Percentiles rank a stretch among this genome's conserved stretches.
Conservation (phyloP, 2,888 invertebrate genomes). For the Endomychus coccineus region DNA sequence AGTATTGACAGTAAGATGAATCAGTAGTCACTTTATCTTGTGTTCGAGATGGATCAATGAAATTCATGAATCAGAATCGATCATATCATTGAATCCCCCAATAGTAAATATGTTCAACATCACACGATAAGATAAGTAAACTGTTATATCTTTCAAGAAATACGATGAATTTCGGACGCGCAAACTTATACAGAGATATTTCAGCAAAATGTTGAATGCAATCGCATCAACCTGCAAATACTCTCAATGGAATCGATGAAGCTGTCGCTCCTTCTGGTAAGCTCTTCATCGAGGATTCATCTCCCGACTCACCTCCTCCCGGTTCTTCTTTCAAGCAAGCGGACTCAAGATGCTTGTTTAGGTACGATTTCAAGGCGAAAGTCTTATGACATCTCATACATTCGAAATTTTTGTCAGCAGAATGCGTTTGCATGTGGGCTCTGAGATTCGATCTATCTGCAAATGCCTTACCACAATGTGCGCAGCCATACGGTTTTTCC, state of each 20-base stretch:
- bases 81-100: too few species aligned
- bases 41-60: too few species aligned
- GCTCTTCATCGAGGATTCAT: conserved; percentile 14
- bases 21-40: too few species aligned
- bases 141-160: too few species aligned
- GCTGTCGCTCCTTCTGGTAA: conserved; percentile 21
- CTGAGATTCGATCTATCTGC: conserved; percentile 88
- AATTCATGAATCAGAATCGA: too few species aligned
- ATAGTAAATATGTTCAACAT: too few species aligned
- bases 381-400: conserved; percentile 83
- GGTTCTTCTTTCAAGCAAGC: conserved; percentile 67
- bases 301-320: conserved; percentile 15
- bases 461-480: conserved; percentile 91
- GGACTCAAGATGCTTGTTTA: conserved; percentile 90
- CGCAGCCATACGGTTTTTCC: conserved; percentile 89
- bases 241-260: conserved; percentile 28
- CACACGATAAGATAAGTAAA: too few species aligned
- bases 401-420: conserved; percentile 81
- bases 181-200: too few species aligned
- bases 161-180: too few species aligned
- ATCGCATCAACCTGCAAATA: conserved; percentile 36
- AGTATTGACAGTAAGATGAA: too few species aligned
- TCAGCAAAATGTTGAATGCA: too few species aligned
- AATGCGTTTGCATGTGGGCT: conserved; percentile 93
- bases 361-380: conserved; percentile 89